A percentile compares a stretch with the other conserved stretches of the same genome.
These are phyloP conservation scores for Lithophane socia DNA, from an alignment of 2,888 invertebrate species.

Conservation along the genomic window DNA sequence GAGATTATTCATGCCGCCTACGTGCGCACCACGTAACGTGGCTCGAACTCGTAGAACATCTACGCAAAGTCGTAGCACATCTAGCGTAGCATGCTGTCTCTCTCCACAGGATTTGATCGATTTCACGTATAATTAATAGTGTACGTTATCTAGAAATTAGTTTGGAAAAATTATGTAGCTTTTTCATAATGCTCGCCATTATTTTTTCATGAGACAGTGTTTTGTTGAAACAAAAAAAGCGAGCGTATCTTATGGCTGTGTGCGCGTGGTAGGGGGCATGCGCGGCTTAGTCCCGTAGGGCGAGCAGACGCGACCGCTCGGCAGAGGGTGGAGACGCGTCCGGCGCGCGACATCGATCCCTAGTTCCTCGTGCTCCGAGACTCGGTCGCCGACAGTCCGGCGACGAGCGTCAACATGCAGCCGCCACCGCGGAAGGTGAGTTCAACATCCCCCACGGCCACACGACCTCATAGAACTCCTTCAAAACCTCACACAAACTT, in stretches of 20 bases:
- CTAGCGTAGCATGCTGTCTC: not conserved
- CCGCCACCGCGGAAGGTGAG: conserved; percentile 96
- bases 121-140: not conserved
- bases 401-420: conserved; percentile 91
- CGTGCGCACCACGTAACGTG: conserved; percentile 1
- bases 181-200: not conserved
- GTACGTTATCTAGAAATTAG: not conserved
- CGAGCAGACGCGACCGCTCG: conserved; percentile 67
- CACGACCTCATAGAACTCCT: conserved; percentile 8
- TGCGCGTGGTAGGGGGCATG: conserved; percentile 68
- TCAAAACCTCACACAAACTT: conserved; percentile 45
- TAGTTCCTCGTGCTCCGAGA: conserved; percentile 43
- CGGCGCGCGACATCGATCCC: conserved; percentile 76
- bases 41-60: conserved; percentile 29
- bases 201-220: not conserved
- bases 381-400: conserved; percentile 56
- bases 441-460: conserved; percentile 34
- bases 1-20: conserved; percentile 7
- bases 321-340: conserved; percentile 72
- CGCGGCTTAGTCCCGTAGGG: conserved; percentile 64
- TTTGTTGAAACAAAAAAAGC: conserved; percentile 17
- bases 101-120: not conserved
- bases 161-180: too few species aligned
- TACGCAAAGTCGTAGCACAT: not conserved
- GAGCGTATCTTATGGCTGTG: conserved; percentile 48